Evolutionary conservation across 2,888 invertebrate species (phyloP), one percentile per base, ranked within the genome.

Genomic region (Micoletzkya japonica): DNA sequence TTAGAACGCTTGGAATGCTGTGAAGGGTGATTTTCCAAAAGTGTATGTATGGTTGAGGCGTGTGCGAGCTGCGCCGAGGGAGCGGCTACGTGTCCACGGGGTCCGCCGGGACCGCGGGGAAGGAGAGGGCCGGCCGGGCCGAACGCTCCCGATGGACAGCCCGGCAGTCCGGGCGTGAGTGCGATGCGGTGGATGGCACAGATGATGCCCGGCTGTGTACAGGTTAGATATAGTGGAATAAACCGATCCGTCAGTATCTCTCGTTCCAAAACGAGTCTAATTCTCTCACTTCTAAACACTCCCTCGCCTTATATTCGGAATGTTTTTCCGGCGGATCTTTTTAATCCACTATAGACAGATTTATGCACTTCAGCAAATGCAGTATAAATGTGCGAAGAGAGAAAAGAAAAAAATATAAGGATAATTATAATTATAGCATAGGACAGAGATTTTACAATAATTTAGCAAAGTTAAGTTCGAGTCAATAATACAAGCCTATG

Each of bases 111-210:
- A 0, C 68, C 68, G 1, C n/a, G 39, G 1, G 68, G 68, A 30
- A 34, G 57, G 36, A 14, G 26, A 44, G 54, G 66, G 6, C 58
- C 49, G n/a, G 68, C 68, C 34, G 68, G 68, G 10, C 68, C 68
- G 24, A 58, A 68, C 68, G 68, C 68, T 20, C 68, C 49, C 24
- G 58, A 68, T n/a, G 68, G 68, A 0, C 32, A 30, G 1, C 26
- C 56, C 6, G 68, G 68, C 30, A 26, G 26, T 4, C 34, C 37
- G 10, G 68, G 57, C 1, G 34, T 58, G 14, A 49, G 24, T 44
- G 68, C 68, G 32, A 68, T 68, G 68, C 20, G 44, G 49, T 68
- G 68, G 68, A 56, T 68, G 68, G 58, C 39, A 20, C 7, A 36
- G 24, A 68, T 24, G 44, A n/a, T 30, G 10, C n/a, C 64, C n/a